Evolutionary conservation across 53 echinoderm and acorn worm species (phyloP), one percentile per base, ranked within the genome.

Genomic region (Luidia sarsii): DNA sequence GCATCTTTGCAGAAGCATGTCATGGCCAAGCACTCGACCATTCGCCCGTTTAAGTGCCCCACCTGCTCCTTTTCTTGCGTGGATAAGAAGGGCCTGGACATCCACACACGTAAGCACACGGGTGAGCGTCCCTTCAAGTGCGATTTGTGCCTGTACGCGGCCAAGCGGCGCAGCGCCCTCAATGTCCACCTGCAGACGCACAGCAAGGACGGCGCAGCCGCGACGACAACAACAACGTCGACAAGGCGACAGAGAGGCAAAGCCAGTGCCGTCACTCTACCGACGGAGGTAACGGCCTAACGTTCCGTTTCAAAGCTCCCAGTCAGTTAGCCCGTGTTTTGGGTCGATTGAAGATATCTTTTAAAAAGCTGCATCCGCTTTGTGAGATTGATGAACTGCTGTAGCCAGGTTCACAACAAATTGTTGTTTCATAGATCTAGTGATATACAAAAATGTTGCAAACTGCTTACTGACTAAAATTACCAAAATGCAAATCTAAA

Each of bases 11-110:
- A 95, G 92, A 93, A 91, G 65, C 97, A 96, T 73, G 97, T 96
- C 10, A 96, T 96, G 97, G 97, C 97, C 31, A 90, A 91, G 48
- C 97, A 96, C 51, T 96, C 92, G 27, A 82, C 79, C 73, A 93
- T 93, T 81, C 48, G 97, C 39, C 97, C 97, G 1, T 91, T 91
- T 82, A 90, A 88, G 52, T 93, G 94, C 55, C 50, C 83, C 9
- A 48, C 66, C 23, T 95, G 95, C 56, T 67, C 67, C 66, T 95
- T 95, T 70, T 92, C 92, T 3, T 92, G 89, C 35, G 89, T 92
- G 21, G 92, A 92, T 75, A 95, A 90, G 86, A 95, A 90, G 28
- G 90, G 95, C 8, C 90, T 95, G 3, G 90, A 88, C 10, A 83
- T 95, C 39, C 95, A 95, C 41, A 55, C 87, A 57, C 79, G 95